These are phyloP conservation scores for Amphipyra berbera DNA, from an alignment of 2,888 invertebrate species.

Conservation along the genomic window DNA sequence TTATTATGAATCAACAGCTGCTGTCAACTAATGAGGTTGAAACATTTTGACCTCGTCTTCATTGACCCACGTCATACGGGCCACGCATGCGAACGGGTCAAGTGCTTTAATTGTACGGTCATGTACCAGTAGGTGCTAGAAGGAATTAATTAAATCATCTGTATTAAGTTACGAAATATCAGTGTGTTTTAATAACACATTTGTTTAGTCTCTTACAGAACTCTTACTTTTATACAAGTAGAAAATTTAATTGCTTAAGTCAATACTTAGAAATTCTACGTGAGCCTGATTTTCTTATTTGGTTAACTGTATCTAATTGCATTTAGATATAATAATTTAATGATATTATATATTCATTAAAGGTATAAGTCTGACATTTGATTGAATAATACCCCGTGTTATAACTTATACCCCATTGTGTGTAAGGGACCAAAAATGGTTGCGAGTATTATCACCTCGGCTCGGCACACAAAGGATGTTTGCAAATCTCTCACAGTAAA, in stretches of 20 bases:
- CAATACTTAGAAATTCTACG: too few relatives aligned
- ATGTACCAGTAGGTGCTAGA: conserved; percentile 28
- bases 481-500: conserved; percentile 77
- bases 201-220: not conserved
- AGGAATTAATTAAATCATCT: conserved; percentile 13
- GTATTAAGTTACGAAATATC: not conserved
- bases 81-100: conserved; percentile 73
- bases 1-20: conserved; percentile 49
- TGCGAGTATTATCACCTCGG: conserved; percentile 64
- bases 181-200: not conserved
- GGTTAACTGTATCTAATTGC: not conserved
- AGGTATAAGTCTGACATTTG: conserved; percentile 29
- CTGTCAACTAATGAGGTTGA: conserved; percentile 62
- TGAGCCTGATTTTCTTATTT: not conserved
- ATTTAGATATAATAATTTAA: not conserved
- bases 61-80: conserved; percentile 72
- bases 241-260: too few relatives aligned
- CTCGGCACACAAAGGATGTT: conserved; percentile 73
- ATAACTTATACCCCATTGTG: conserved; percentile 50
- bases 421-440: conserved; percentile 63
- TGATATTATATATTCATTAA: conserved; percentile 14
- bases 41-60: conserved; percentile 68
- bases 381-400: conserved; percentile 51
- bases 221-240: too few relatives aligned
- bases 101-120: conserved; percentile 78